Evolutionary conservation across 2,888 invertebrate genomes (phyloP).

Genomic region (Digitonthophagus gazella): DNA sequence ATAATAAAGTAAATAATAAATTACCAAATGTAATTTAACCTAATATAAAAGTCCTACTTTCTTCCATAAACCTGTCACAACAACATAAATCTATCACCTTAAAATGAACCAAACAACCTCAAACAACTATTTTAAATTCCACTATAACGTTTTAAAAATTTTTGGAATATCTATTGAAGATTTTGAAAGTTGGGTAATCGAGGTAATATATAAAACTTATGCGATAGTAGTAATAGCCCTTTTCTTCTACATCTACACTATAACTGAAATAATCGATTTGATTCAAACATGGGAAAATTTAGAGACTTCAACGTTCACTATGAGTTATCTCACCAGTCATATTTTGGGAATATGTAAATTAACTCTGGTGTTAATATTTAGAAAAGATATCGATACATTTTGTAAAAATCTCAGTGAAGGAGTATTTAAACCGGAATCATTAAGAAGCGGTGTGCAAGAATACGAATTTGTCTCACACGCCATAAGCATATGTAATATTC

Average conservation of each 20-base stretch:
- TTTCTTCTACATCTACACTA: constrained; percentile 20
- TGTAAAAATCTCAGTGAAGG: constrained; percentile 21
- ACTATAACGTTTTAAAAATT: constrained; percentile 3
- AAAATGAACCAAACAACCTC: background rate
- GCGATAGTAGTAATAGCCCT: constrained; percentile 3
- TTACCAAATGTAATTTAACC: background rate
- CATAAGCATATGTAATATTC: constrained; percentile 20
- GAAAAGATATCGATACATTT: constrained; percentile 20
- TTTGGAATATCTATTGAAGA: constrained; percentile 6
- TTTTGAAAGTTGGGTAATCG: background rate
- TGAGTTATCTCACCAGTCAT: constrained; percentile 19
- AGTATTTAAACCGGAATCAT: constrained; percentile 23
- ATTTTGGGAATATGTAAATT: constrained; percentile 25
- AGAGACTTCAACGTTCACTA: constrained; percentile 19
- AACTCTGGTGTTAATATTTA: constrained; percentile 21
- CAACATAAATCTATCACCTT: background rate
- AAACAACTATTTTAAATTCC: constrained; percentile 12
- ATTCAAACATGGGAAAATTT: constrained; percentile 18
- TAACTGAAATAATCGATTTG: constrained; percentile 20
- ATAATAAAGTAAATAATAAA: too few relatives aligned
- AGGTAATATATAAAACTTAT: constrained; percentile 18
- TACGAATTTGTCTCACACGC: constrained; percentile 22
- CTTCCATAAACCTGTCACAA: background rate
- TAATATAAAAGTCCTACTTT: background rate
- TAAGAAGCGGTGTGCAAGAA: constrained; percentile 25